Evolutionary conservation across 2,113 vertebrate species (phyloP).

Genomic region (Platysternon megacephalum): DNA sequence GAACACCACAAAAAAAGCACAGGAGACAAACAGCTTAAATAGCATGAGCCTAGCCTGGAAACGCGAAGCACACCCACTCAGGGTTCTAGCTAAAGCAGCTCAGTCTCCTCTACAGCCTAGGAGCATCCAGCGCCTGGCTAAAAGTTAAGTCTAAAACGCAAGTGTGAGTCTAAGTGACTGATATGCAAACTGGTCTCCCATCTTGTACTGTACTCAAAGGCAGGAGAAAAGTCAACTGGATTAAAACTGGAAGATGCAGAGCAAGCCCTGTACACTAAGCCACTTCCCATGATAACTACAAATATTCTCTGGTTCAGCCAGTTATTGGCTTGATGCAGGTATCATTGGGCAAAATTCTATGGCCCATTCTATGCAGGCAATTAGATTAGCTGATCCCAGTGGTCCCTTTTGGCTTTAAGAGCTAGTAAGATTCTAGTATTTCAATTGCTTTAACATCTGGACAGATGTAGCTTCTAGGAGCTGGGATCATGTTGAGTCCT

Average conservation of each 20-base stretch:
- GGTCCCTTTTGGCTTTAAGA: background rate
- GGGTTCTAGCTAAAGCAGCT: background rate
- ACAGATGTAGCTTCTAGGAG: background rate
- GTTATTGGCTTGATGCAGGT: background rate
- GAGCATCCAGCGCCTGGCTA: background rate
- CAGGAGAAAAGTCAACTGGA: background rate
- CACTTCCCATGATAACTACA: background rate
- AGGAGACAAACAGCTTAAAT: constrained; percentile 76
- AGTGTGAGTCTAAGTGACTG: background rate
- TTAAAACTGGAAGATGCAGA: background rate
- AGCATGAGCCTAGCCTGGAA: background rate
- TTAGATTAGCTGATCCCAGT: background rate
- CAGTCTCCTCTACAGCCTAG: background rate
- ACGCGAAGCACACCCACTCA: background rate
- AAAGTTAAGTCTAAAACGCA: background rate
- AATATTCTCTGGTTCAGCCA: background rate
- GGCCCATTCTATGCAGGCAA: background rate
- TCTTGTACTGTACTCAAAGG: background rate
- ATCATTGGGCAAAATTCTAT: background rate
- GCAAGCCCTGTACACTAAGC: background rate
- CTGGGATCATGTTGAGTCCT: background rate
- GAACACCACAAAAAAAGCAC: constrained; percentile 79
- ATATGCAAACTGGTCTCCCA: background rate
- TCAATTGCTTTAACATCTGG: background rate
- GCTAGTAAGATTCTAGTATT: background rate